Conservation (phyloP, 2,888 invertebrate genomes). For the Apodemia mormo region DNA sequence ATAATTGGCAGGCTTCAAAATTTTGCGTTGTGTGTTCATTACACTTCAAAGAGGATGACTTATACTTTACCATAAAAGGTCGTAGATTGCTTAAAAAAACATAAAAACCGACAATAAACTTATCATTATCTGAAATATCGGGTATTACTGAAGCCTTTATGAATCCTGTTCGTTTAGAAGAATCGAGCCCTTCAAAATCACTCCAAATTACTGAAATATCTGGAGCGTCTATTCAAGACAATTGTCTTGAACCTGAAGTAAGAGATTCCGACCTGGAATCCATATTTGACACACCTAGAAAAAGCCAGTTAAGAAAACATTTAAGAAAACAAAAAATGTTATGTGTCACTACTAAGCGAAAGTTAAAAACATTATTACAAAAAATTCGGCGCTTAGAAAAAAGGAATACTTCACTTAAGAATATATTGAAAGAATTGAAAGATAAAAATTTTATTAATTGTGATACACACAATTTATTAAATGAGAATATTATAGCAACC, state of each 20-base stretch:
- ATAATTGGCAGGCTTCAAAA: slow-evolving; percentile 29
- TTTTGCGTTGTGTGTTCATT: slow-evolving; percentile 33
- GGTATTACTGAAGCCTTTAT: background rate
- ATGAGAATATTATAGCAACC: slow-evolving; percentile 2
- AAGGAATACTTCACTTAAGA: slow-evolving; percentile 16
- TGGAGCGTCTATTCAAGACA: background rate
- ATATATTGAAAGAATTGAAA: background rate
- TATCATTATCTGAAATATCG: slow-evolving; percentile 2
- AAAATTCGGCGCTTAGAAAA: slow-evolving; percentile 20
- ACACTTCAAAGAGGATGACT: slow-evolving; percentile 29
- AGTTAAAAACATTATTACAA: slow-evolving; percentile 6
- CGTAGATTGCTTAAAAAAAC: slow-evolving; percentile 26
- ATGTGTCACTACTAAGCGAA: background rate
- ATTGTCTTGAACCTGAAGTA: no score
- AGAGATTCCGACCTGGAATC: slow-evolving; percentile 23
- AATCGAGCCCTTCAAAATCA: slow-evolving; percentile 15
- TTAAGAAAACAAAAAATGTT: slow-evolving; percentile 7
- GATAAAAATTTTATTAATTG: slow-evolving; percentile 18
- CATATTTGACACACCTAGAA: slow-evolving; percentile 18
- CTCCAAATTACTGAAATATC: background rate
- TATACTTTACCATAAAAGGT: slow-evolving; percentile 28
- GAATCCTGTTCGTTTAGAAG: no score
- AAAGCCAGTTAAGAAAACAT: slow-evolving; percentile 14
- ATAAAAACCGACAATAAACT: slow-evolving; percentile 20
- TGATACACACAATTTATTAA: background rate